Percentiles rank a stretch among this genome's conserved stretches.
Conservation (phyloP, 2,888 invertebrate species). For the Drosophila robusta region DNA sequence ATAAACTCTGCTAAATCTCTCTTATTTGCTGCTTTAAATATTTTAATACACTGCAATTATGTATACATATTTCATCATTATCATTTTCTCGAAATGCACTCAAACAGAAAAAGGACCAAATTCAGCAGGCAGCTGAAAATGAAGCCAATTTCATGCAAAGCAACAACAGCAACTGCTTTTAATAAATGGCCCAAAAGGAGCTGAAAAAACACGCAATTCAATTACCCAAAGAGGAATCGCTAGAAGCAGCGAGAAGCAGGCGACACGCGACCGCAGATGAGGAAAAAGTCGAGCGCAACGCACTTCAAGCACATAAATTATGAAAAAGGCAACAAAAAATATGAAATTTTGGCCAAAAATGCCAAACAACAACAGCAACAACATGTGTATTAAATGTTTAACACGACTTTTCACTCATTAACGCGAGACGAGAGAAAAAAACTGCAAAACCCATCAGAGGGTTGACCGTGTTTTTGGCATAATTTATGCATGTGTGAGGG, state of each 20-base stretch:
- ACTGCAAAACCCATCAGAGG: conserved; percentile 46
- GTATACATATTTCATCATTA: conserved; percentile 9
- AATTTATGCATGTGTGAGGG: conserved; percentile 69
- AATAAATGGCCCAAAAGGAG: conserved; percentile 30
- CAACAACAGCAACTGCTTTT: conserved; percentile 18
- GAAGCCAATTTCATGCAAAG: conserved; percentile 44
- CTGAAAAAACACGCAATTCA: conserved; percentile 53
- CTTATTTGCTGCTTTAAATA: conserved; percentile 6
- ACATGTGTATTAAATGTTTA: conserved; percentile 78
- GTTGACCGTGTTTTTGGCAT: conserved; percentile 76
- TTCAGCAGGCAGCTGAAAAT: conserved; percentile 7
- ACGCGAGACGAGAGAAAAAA: conserved; percentile 32
- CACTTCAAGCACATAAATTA: conserved; percentile 63
- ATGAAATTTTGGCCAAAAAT: conserved; percentile 31
- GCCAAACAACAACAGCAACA: conserved; percentile 36
- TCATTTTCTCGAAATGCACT: conserved; percentile 21
- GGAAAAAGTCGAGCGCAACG: conserved; percentile 45
- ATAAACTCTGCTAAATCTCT: conserved; percentile 1
- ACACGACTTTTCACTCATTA: conserved; percentile 81
- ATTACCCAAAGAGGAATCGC: conserved; percentile 47
- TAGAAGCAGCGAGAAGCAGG: conserved; percentile 15
- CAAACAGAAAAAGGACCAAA: conserved; percentile 31
- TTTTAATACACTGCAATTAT: conserved; percentile 10
- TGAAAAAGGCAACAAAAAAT: conserved; percentile 41
- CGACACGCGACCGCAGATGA: conserved; percentile 65